These are phyloP conservation scores for Entelurus aequoreus DNA, from an alignment of 2,113 vertebrate species.

Conservation along the genomic window DNA sequence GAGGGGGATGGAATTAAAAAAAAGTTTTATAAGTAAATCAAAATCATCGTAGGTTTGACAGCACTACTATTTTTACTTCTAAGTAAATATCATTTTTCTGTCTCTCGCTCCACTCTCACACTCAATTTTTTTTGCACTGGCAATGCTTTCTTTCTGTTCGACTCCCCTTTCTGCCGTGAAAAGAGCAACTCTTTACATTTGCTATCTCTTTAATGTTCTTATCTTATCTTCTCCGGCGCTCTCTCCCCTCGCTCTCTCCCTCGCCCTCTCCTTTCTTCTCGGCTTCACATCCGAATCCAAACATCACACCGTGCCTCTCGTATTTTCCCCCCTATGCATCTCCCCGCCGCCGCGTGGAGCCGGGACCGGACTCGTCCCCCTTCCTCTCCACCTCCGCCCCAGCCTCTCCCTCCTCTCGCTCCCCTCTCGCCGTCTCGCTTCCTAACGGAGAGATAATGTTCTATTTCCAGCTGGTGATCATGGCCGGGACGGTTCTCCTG, in stretches of 20 bases:
- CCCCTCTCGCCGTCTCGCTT: slow-evolving; percentile 12
- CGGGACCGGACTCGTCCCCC: slow-evolving; percentile 40
- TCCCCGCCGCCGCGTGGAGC: slow-evolving; percentile 39
- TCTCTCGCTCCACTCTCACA: too few species aligned
- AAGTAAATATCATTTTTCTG: too few species aligned
- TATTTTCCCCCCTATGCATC: slow-evolving; percentile 40
- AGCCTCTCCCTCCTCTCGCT: slow-evolving; percentile 26
- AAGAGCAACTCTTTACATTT: slow-evolving; percentile 2
- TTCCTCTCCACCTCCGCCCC: slow-evolving; percentile 42
- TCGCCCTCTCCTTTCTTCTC: slow-evolving; percentile 7
- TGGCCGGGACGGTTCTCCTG: slow-evolving; percentile 83
- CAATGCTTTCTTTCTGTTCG: too few species aligned
- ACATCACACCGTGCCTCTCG: slow-evolving; percentile 36
- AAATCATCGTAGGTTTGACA: too few species aligned
- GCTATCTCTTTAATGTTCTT: slow-evolving; percentile 3
- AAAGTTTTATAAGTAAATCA: too few species aligned
- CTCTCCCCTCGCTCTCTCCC: neutral
- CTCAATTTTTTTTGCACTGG: too few species aligned
- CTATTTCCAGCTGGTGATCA: slow-evolving; percentile 84
- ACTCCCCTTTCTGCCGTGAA: too few species aligned
- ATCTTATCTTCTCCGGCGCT: neutral
- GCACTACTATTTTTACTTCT: too few species aligned
- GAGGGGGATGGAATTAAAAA: too few species aligned
- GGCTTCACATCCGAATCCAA: slow-evolving; percentile 13
- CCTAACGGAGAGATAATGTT: slow-evolving; percentile 69